A percentile compares a stretch with the other conserved stretches of the same genome.
Conservation (phyloP, 2,113 vertebrate genomes). For the Phrynosoma blainvillii region DNA sequence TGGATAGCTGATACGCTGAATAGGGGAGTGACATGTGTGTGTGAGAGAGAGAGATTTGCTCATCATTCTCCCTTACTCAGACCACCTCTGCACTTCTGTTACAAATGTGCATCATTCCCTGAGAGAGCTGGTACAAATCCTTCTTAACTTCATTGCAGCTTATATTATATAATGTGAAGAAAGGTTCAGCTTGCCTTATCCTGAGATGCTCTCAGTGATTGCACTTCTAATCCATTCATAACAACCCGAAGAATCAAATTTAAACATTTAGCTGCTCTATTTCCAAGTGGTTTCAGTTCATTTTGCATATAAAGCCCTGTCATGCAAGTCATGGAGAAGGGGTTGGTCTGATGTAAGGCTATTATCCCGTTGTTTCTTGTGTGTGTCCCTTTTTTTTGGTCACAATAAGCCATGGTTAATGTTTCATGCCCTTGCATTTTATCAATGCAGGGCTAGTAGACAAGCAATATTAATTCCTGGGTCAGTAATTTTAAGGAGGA, state of each 20-base stretch:
- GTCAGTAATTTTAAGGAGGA: constrained; percentile 61
- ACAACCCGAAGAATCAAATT: background rate
- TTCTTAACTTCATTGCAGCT: constrained; percentile 16
- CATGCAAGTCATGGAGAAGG: background rate
- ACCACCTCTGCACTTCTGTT: background rate
- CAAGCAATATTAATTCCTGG: constrained; percentile 76
- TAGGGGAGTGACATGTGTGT: too few species aligned
- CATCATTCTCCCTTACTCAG: too few species aligned
- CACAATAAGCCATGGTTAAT: constrained; percentile 68
- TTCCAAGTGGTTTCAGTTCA: constrained; percentile 14
- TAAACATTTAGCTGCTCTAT: background rate
- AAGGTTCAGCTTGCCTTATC: constrained; percentile 6
- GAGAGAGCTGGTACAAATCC: constrained; percentile 17
- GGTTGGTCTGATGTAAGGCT: background rate
- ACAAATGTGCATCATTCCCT: background rate
- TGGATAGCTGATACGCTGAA: too few species aligned
- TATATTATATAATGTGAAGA: constrained; percentile 21
- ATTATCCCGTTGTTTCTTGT: background rate
- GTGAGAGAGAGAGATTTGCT: too few species aligned
- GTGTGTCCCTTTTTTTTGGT: background rate
- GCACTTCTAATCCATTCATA: constrained; percentile 6
- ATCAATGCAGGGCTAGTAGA: constrained; percentile 69
- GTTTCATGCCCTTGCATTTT: constrained; percentile 69
- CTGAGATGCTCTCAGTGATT: constrained; percentile 6
- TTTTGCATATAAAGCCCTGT: constrained; percentile 1